Conservation (phyloP, 2,888 invertebrate genomes). For the Erebia epiphron region DNA sequence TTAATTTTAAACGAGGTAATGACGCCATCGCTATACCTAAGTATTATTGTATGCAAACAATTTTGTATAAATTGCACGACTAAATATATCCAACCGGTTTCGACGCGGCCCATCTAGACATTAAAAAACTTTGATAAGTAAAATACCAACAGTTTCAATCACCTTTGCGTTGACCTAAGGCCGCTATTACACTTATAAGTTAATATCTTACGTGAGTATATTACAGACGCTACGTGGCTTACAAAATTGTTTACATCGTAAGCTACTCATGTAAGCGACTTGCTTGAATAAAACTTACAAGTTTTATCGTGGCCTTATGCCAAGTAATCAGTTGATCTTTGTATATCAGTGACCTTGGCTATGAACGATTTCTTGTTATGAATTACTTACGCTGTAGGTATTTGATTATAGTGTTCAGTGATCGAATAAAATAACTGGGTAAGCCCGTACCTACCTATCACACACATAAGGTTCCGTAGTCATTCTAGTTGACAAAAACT, state of each 20-base stretch:
- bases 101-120: not conserved
- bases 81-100: not conserved
- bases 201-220: too few relatives aligned
- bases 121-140: conserved; percentile 4
- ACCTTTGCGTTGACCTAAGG: conserved; percentile 2
- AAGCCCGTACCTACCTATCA: too few relatives aligned
- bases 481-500: too few relatives aligned
- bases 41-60: not conserved
- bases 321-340: not conserved
- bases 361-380: not conserved
- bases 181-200: not conserved
- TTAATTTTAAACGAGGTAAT: not conserved
- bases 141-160: conserved; percentile 6
- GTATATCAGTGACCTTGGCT: not conserved
- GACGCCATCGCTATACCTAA: not conserved
- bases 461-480: too few relatives aligned
- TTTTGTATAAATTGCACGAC: not conserved
- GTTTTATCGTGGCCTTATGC: too few relatives aligned
- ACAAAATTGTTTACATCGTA: too few relatives aligned
- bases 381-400: not conserved
- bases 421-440: too few relatives aligned
- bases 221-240: too few relatives aligned
- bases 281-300: too few relatives aligned
- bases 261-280: too few relatives aligned
- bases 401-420: too few relatives aligned